Conservation (phyloP, 2,797 vertebrate genomes). For the Micropoecilia bifurca region DNA sequence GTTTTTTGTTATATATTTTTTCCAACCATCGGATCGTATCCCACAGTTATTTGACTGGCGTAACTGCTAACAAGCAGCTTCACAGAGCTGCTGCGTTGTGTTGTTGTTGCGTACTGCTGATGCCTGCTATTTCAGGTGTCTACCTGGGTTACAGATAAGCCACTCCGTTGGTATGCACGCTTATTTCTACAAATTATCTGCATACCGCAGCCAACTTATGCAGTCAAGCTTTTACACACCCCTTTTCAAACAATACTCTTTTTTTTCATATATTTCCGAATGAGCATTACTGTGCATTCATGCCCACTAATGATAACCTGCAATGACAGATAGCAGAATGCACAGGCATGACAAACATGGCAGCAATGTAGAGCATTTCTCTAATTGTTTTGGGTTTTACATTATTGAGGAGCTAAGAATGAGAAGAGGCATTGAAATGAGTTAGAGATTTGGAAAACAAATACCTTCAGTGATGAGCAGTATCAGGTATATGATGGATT, state of each 20-base stretch:
- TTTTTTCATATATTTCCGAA: constrained; percentile 20
- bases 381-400: constrained; percentile 57
- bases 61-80: constrained; percentile 17
- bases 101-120: constrained; percentile 16
- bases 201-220: constrained; percentile 31
- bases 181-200: constrained; percentile 37
- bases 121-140: constrained; percentile 7
- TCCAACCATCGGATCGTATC: neutral
- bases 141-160: constrained; percentile 12
- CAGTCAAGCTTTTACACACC: constrained; percentile 25
- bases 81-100: neutral
- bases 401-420: constrained; percentile 6
- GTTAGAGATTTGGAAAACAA: constrained; percentile 29
- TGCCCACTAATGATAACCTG: constrained; percentile 24
- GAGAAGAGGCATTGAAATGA: constrained; percentile 19
- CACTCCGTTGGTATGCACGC: neutral
- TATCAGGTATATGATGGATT: constrained; percentile 36
- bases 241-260: constrained; percentile 17
- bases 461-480: constrained; percentile 32
- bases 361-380: constrained; percentile 39
- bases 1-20: neutral
- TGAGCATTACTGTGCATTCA: neutral
- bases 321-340: constrained; percentile 21
- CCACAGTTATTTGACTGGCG: neutral
- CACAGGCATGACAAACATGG: constrained; percentile 36